Conservation (phyloP, 2,113 vertebrate species). For the Megaceryle torquata region DNA sequence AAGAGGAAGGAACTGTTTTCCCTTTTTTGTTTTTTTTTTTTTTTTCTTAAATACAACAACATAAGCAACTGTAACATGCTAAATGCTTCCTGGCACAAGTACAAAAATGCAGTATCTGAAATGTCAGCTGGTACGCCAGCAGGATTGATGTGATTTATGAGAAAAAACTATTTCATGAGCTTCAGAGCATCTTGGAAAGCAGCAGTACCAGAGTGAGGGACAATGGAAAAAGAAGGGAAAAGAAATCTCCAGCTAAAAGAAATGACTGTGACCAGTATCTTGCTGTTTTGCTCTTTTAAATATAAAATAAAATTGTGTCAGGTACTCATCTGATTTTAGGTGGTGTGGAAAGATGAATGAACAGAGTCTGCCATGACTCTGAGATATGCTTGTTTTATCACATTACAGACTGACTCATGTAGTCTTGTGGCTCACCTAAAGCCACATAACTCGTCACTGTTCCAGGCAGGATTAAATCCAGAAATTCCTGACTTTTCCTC, state of each 20-base stretch:
- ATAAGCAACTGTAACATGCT: constrained; percentile 17
- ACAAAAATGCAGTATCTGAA: constrained; percentile 65
- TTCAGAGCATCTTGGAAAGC: constrained; percentile 28
- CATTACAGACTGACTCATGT: not conserved
- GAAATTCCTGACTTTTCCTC: not conserved
- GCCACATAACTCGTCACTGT: not conserved
- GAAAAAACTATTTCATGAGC: not conserved
- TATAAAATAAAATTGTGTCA: not conserved
- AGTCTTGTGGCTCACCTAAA: constrained; percentile 4
- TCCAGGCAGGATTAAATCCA: not conserved
- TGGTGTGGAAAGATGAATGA: not conserved
- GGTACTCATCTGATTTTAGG: not conserved
- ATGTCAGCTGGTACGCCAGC: constrained; percentile 8
- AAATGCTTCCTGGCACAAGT: constrained; percentile 45
- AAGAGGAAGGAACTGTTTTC: constrained; percentile 43
- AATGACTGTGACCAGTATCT: not conserved
- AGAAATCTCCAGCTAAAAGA: not conserved
- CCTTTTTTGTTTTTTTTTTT: not conserved
- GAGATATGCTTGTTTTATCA: not conserved
- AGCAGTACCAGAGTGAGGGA: not conserved
- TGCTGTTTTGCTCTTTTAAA: not conserved
- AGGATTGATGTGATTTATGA: constrained; percentile 23
- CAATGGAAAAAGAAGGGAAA: not conserved
- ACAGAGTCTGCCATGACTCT: not conserved
- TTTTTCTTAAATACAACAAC: not conserved